Percentiles rank a stretch among this genome's conserved stretches.
Conservation (phyloP, 2,888 invertebrate species). For the Malthinus flaveolus region DNA sequence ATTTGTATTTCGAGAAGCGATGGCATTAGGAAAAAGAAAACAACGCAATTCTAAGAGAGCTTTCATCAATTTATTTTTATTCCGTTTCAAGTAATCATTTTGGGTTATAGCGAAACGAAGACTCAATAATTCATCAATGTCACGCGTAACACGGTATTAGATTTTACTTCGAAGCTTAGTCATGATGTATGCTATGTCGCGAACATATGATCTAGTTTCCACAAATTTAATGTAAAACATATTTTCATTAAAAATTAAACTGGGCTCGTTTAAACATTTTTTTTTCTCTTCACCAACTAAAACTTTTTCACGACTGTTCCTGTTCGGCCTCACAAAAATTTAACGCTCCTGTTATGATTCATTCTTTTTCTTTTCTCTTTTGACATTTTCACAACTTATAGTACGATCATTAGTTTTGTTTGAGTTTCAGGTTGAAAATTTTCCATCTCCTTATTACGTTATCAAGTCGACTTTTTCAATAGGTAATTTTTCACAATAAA, state of each 20-base stretch:
- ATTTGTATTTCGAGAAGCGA: neutral
- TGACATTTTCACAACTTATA: too few relatives aligned
- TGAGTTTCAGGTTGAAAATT: too few relatives aligned
- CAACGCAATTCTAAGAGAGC: constrained; percentile 13
- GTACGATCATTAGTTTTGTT: too few relatives aligned
- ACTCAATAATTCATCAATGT: constrained; percentile 20
- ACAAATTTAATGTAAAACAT: constrained; percentile 6
- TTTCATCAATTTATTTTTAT: constrained; percentile 20
- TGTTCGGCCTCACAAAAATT: too few relatives aligned
- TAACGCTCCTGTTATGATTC: too few relatives aligned
- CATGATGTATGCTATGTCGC: constrained; percentile 10
- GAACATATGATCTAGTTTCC: constrained; percentile 9
- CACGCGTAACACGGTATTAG: constrained; percentile 19
- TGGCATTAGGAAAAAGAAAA: constrained; percentile 1
- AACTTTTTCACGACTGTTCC: too few relatives aligned
- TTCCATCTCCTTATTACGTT: too few relatives aligned
- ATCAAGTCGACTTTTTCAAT: too few relatives aligned
- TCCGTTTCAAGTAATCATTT: constrained; percentile 13
- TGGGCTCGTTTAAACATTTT: too few relatives aligned
- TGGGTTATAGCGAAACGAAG: constrained; percentile 11
- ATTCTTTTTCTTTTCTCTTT: too few relatives aligned
- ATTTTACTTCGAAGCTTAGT: constrained; percentile 14
- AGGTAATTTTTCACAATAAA: too few relatives aligned
- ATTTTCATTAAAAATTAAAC: neutral
- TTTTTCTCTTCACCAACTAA: too few relatives aligned